phyloP scores from a whole-genome alignment of 1,140 invertebrate species.

The Sarcophaga bullata region DNA sequence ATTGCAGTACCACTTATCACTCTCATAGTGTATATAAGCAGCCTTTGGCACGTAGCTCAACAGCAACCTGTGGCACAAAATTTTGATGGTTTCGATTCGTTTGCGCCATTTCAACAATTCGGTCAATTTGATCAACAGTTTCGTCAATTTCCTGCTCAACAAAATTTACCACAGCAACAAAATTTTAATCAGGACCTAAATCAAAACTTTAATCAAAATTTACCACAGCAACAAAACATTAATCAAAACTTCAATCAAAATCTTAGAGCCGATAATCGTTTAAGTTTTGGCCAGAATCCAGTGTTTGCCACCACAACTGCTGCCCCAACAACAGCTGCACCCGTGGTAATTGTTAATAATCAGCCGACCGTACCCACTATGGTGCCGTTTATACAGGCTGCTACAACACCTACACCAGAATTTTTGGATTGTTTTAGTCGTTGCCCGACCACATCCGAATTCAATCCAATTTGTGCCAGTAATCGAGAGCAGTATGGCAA shows the following conservation, averaged over 20 bases:
- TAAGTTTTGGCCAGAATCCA: background rate
- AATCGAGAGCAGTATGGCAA: slow-evolving; percentile 74
- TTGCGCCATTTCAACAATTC: background rate
- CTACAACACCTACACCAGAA: slow-evolving; percentile 51
- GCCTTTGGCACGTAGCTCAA: no score
- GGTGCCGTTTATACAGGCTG: slow-evolving; percentile 50
- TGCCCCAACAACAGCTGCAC: slow-evolving; percentile 8
- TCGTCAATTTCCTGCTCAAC: slow-evolving; percentile 8
- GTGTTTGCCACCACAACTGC: background rate
- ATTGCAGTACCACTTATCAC: background rate
- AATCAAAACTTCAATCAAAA: background rate
- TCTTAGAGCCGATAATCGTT: background rate
- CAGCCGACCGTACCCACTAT: slow-evolving; percentile 47
- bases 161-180: background rate
- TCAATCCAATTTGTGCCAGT: slow-evolving; percentile 77
- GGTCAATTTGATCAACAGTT: background rate
- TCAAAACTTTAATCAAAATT: no score
- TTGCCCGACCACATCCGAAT: slow-evolving; percentile 71
- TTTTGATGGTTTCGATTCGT: no score
- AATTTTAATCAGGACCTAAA: no score
- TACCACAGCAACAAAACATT: background rate
- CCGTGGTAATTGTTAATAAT: slow-evolving; percentile 59
- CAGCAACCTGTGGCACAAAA: no score
- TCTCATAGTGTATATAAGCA: no score
- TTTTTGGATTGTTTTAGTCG: slow-evolving; percentile 64